A percentile compares a stretch with the other conserved stretches of the same genome.
These are phyloP conservation scores for Castor canadensis DNA, from an alignment of 2,113 vertebrate genomes.

Conservation along the genomic window DNA sequence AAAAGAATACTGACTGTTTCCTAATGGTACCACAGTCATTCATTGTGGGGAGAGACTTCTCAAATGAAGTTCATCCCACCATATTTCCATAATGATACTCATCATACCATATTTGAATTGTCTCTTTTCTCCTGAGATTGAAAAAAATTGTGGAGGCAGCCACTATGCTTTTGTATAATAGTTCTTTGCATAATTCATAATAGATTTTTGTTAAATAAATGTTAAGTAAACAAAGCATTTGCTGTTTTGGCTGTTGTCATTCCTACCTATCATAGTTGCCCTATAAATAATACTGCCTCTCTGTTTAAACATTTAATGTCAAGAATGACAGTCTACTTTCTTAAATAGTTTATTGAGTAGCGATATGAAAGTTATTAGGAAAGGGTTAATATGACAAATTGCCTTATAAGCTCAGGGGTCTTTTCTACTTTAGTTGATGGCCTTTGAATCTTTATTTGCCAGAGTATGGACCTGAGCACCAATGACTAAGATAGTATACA, in stretches of 20 bases:
- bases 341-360: conserved; percentile 17
- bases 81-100: not conserved
- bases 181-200: not conserved
- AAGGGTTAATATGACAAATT: not conserved
- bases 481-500: not conserved
- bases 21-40: not conserved
- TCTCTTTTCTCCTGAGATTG: not conserved
- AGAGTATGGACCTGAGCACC: not conserved
- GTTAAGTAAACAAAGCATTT: not conserved
- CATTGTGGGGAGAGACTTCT: not conserved
- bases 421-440: not conserved
- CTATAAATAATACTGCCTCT: not conserved
- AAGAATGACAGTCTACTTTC: not conserved
- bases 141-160: not conserved
- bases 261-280: not conserved
- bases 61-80: not conserved
- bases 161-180: not conserved
- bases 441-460: not conserved
- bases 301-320: not conserved
- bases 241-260: not conserved
- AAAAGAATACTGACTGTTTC: not conserved
- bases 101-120: not conserved
- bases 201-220: conserved; percentile 21
- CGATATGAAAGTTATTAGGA: conserved; percentile 9
- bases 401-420: not conserved